A percentile compares a stretch with the other conserved stretches of the same genome.
Evolutionary conservation across 2,797 vertebrate genomes (phyloP).

Genomic region (Poecilia picta): DNA sequence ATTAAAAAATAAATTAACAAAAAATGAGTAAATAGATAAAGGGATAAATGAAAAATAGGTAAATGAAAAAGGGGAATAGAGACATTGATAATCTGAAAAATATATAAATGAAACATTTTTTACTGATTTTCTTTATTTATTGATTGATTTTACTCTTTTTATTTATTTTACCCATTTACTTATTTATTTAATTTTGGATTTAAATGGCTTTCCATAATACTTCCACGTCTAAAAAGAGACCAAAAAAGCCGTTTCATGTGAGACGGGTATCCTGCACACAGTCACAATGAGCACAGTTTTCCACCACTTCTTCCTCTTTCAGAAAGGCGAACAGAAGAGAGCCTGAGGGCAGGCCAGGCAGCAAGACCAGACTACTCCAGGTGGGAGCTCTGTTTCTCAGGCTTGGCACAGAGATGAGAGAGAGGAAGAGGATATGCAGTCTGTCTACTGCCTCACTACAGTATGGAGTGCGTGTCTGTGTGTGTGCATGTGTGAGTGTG

Average conservation of each 20-base stretch:
- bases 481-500: constrained; percentile 13
- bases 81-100: too few species aligned
- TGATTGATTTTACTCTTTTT: too few species aligned
- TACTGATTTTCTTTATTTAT: too few species aligned
- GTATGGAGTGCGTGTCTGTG: constrained; percentile 12
- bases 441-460: constrained; percentile 58
- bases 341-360: constrained; percentile 67
- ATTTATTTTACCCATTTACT: too few species aligned
- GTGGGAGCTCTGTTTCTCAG: constrained; percentile 64
- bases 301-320: constrained; percentile 12
- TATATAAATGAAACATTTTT: too few species aligned
- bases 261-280: constrained; percentile 38
- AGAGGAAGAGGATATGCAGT: constrained; percentile 40
- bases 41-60: too few species aligned
- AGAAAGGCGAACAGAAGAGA: constrained; percentile 34
- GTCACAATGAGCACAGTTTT: constrained; percentile 26
- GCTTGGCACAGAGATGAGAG: constrained; percentile 68
- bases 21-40: too few species aligned
- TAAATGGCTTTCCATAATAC: background rate
- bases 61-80: too few species aligned
- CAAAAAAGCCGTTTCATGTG: constrained; percentile 22
- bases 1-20: too few species aligned
- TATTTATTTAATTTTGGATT: too few species aligned
- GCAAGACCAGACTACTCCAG: constrained; percentile 74
- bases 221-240: constrained; percentile 46